Base-by-base conservation (phyloP, 2,797 vertebrate species). In the Chaunax sp. region DNA sequence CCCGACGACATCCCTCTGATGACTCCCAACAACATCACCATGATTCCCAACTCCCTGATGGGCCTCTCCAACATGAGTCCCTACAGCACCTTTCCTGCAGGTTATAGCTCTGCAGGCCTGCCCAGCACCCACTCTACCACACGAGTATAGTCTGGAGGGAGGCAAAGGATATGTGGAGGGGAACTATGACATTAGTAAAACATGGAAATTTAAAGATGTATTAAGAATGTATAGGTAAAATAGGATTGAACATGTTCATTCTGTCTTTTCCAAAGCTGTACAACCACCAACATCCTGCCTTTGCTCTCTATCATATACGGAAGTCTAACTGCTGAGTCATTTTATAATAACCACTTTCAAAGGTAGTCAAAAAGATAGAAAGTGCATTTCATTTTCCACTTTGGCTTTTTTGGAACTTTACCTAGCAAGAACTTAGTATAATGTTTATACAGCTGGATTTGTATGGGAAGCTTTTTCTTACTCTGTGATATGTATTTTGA, bases 91-190 rank as follows among this genome's bases (percentile, higher is more conserved):
- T 98, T 99, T 84, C 96, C 97, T 0, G 91, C 97, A 0, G 96
- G 96, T 61, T 98, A 98, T 93, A 98, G 96, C 92, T 97, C 96
- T 58, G 95, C 96, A 1, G 96, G 96, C 81, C 94, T 99, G 87
- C 97, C 98, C 15, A 97, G 98, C 87, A 97, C 98, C 93, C 98
- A 99, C 92, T 99, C 98, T 44, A 99, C 98, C 81, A 99, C 98
- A 61, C 93, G 98, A 83, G 98, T 99, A 96, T 99, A 99, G 93
- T 93, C 71, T 91, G 78, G 35, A 41, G 41, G 51, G 40, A 52
- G 22, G 58, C 11, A 4, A 26, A 49, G 43, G 51, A 65, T 59
- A 47, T 3, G 19, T 40, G 38, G 38, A 40, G 22, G 49, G 38
- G 41, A 71, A 67, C 72, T 59, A 74, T 37, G 57, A 72, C 61